Evolutionary conservation across 2,797 vertebrate species (phyloP).

Genomic region (Anguilla megastoma): DNA sequence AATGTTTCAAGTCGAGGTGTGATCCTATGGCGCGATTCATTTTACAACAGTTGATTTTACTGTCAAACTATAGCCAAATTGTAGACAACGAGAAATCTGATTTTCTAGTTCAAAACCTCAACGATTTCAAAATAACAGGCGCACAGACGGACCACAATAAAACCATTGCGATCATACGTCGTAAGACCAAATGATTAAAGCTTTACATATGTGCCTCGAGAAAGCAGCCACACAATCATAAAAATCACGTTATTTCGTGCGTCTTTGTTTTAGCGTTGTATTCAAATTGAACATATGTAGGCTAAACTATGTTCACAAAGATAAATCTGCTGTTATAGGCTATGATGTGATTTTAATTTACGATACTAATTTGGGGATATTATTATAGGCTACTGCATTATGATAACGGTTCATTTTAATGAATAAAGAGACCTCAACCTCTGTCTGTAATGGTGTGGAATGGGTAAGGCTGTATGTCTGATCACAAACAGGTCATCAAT

Average conservation of each 20-base stretch:
- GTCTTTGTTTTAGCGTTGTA: slow-evolving; percentile 62
- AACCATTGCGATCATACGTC: neutral
- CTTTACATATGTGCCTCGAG: slow-evolving; percentile 53
- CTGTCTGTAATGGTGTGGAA: neutral
- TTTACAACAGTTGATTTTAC: neutral
- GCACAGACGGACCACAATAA: slow-evolving; percentile 12
- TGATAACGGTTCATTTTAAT: neutral
- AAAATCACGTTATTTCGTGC: slow-evolving; percentile 35
- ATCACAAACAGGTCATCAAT: slow-evolving; percentile 8
- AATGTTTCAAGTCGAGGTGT: neutral
- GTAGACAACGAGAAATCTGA: neutral
- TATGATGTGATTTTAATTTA: neutral
- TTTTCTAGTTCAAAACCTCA: neutral
- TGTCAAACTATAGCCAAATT: neutral
- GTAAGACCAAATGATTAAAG: slow-evolving; percentile 33
- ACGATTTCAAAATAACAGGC: neutral
- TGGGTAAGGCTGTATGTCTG: neutral
- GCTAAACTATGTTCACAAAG: neutral
- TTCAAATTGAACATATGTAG: slow-evolving; percentile 59
- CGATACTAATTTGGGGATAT: neutral
- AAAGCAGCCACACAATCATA: slow-evolving; percentile 41
- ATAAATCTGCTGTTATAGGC: neutral
- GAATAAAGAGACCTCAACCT: neutral
- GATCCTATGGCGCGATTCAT: neutral
- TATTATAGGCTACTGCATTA: neutral